Evolutionary conservation across 2,888 invertebrate species (phyloP).

Genomic region (Diplazon laetatorius): DNA sequence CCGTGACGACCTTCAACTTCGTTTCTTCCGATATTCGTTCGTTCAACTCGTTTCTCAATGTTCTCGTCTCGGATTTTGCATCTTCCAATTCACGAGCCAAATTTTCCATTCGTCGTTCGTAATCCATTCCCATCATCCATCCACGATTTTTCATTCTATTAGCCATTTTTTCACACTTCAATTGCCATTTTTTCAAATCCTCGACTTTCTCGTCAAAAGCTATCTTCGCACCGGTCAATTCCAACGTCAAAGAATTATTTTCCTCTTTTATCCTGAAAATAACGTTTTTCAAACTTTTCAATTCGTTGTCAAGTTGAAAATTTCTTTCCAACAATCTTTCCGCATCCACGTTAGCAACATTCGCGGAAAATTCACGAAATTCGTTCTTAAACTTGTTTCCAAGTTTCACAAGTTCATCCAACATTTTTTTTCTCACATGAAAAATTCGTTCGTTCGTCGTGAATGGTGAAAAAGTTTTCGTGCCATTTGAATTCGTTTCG

Average conservation of each 20-base stretch:
- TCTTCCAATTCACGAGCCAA: constrained; percentile 56
- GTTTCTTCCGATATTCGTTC: constrained; percentile 48
- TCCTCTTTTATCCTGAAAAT: constrained; percentile 53
- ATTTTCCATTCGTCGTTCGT: constrained; percentile 51
- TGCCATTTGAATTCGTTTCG: constrained; percentile 18
- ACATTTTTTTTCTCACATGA: constrained; percentile 11
- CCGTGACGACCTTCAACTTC: constrained; percentile 56
- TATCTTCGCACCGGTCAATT: constrained; percentile 53
- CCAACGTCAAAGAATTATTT: constrained; percentile 47
- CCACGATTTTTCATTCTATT: constrained; percentile 54
- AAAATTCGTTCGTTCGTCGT: neutral
- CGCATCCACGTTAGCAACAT: constrained; percentile 61
- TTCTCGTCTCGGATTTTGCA: constrained; percentile 50
- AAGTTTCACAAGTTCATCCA: constrained; percentile 41
- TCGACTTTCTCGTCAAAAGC: constrained; percentile 52
- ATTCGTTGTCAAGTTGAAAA: constrained; percentile 66
- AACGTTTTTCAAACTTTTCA: constrained; percentile 50
- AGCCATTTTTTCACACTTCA: constrained; percentile 38
- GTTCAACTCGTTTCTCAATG: constrained; percentile 58
- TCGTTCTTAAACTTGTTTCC: constrained; percentile 63
- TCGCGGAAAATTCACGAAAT: constrained; percentile 68
- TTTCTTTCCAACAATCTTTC: constrained; percentile 59
- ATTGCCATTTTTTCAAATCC: constrained; percentile 45
- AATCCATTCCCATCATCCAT: constrained; percentile 30
- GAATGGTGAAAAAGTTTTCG: neutral